Base-by-base conservation (phyloP, 2,113 vertebrate genomes). In the Pollachius pollachius region DNA sequence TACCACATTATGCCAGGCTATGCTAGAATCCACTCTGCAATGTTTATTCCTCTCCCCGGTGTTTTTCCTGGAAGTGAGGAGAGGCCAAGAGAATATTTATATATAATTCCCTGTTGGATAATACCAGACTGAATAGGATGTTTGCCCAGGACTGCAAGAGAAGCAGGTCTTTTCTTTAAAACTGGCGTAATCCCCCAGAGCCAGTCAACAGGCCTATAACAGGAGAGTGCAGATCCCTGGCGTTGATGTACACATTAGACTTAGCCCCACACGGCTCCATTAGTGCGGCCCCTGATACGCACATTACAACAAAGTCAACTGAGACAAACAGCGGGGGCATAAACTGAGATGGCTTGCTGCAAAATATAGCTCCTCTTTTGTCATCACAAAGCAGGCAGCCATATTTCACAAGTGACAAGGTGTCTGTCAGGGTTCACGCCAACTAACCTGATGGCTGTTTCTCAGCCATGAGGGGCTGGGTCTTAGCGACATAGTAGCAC, bases 241-340 rank as follows among this genome's bases (percentile, higher is more conserved):
- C 77, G 69, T 78, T 86, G 87, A 87, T 84, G 66, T 87, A 88
- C 84, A 84, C 73, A 82, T 83, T 79, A 75, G 77, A 78, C 70
- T 81, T 84, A 84, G 82, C 86, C 84, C 77, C 84, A 86, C 86
- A 85, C 74, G 82, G 86, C 89, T 87, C 83, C 86, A 87, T 87
- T 85, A 85, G 84, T 75, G 78, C 75, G 82, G 82, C 85, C 76
- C 80, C 72, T 86, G 85, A 88, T 83, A 85, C 77, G 72, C 68
- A 73, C 81, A 78, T 84, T 81, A 77, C 69, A 81, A 74, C 75
- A 80, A 85, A 84, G 82, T 84, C 78, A 84, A 83, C 84, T 79
- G 84, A 89, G 82, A 88, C 75, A 89, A 88, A 88, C 77, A 84
- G 74, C 41, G 68, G 63, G 65, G 12, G 4, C 74, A 71, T 76